Base-by-base conservation (phyloP, 2,113 vertebrate genomes). In the Talpa occidentalis region DNA sequence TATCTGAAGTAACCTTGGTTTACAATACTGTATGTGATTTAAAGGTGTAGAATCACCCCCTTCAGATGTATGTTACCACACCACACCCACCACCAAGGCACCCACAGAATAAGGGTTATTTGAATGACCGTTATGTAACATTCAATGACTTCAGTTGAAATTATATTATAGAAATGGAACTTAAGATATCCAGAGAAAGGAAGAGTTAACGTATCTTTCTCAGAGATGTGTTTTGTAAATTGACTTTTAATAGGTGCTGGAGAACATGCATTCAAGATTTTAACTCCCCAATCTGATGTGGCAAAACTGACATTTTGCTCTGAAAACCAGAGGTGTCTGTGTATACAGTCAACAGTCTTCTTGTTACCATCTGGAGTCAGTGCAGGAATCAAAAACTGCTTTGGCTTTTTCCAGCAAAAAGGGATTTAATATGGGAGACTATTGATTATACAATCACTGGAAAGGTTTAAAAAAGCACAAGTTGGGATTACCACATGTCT, bases 351-450 rank as follows among this genome's bases (percentile, higher is more conserved):
- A 90, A 93, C 76, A 52, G 30, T 44, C n/a, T 40, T 2, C 90
- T 35, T 69, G 15, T 80, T 42, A 79, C 26, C 54, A 9, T 95
- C 40, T 88, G 74, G 6, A 82, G 87, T 91, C 79, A 90, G 78
- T 60, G 4, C 26, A 93, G 35, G 15, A 67, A 83, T 44, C 32
- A 96, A 54, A 84, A 92, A 77, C 26, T 47, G 80, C 35, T 37
- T 11, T 44, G 79, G 79, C 32, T 91, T 79, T 87, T 91, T 95
- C 88, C 52, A 60, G 54, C 42, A 94, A 60, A 90, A 86, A 89
- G 32, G 30, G 5, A 66, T 81, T 80, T 86, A 76, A 59, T 56
- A 67, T 1, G 85, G 72, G 35, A 89, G 93, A 81, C 17, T 37
- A n/a, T 30, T 62, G 32, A 64, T 73, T 82, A 60, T 26, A 11